Evolutionary conservation across 2,888 invertebrate species (phyloP).

Genomic region (Timandra comae): DNA sequence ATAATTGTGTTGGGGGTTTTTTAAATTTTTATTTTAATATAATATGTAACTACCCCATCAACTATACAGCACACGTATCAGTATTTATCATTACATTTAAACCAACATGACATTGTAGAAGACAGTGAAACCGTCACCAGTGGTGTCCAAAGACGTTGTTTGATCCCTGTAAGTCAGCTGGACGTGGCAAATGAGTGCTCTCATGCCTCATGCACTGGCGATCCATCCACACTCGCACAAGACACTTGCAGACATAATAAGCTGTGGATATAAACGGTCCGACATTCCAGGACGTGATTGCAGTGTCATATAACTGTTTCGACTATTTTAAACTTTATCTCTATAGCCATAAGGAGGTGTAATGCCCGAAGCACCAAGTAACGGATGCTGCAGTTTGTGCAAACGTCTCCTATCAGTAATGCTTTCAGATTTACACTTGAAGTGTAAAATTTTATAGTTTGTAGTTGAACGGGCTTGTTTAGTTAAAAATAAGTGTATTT

Average conservation of each 20-base stretch:
- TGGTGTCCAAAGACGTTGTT: no score
- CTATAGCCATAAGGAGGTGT: constrained; percentile 10
- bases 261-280: constrained; percentile 25
- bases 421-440: constrained; percentile 9
- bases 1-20: no score
- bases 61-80: no score
- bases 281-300: constrained; percentile 17
- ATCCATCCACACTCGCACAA: constrained; percentile 1
- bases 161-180: no score
- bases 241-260: constrained; percentile 24
- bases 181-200: background rate
- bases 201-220: constrained; percentile 3
- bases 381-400: constrained; percentile 17
- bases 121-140: no score
- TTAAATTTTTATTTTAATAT: no score
- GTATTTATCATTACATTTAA: no score
- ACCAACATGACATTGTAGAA: no score
- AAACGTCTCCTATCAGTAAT: constrained; percentile 25
- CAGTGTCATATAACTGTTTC: constrained; percentile 2
- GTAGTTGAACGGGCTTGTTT: no score
- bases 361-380: no score
- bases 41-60: no score
- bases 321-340: constrained; percentile 2
- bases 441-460: background rate
- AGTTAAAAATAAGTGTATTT: no score